These are phyloP conservation scores for Guaruba guarouba DNA, from an alignment of 2,113 vertebrate species.

Conservation along the genomic window DNA sequence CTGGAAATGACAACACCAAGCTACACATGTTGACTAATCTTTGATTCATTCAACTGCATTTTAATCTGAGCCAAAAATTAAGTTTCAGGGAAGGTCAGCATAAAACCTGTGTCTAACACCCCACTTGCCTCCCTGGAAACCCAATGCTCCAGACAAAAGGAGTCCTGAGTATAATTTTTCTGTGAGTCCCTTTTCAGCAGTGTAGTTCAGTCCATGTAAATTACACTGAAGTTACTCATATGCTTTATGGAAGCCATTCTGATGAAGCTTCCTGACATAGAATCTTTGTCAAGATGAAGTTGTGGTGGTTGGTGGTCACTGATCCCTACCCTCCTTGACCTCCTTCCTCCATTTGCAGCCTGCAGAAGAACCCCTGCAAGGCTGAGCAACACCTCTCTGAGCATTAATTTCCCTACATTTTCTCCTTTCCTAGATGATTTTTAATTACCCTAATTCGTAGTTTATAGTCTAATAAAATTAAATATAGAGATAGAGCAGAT, in stretches of 20 bases:
- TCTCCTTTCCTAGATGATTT: background rate
- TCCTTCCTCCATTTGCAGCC: background rate
- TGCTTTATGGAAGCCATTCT: background rate
- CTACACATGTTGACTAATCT: background rate
- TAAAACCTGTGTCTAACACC: background rate
- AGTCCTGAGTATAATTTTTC: background rate
- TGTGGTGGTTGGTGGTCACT: rapidly evolving
- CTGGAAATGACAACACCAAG: background rate
- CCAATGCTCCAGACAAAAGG: background rate
- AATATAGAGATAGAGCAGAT: background rate
- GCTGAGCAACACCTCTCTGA: background rate
- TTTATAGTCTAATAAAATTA: background rate
- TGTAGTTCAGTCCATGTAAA: background rate
- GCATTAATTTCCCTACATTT: background rate
- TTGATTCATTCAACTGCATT: background rate
- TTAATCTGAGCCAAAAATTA: background rate
- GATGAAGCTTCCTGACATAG: background rate
- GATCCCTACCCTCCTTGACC: background rate
- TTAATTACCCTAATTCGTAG: background rate
- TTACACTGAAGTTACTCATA: background rate
- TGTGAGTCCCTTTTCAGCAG: background rate
- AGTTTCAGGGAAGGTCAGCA: background rate
- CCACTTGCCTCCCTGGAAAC: background rate
- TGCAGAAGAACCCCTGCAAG: background rate
- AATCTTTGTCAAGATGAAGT: background rate